Conservation (phyloP, 1,140 invertebrate species). For the Penaeus chinensis region DNA sequence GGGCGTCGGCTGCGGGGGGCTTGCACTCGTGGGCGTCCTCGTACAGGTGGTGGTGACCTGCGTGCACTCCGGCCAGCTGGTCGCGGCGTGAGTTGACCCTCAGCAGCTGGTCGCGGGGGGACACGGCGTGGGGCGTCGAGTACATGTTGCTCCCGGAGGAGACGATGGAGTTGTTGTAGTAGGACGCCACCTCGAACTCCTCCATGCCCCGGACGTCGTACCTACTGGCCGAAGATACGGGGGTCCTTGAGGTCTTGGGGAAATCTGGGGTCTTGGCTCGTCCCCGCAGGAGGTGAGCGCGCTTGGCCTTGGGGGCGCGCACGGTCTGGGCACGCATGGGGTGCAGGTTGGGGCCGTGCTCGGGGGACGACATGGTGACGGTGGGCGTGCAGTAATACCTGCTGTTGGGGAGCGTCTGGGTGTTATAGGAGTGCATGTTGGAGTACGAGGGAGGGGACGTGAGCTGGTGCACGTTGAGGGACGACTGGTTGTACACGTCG, state of each 20-base stretch:
- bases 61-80: not conserved
- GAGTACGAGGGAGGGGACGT: not conserved
- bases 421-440: not conserved
- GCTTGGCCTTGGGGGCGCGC: not conserved
- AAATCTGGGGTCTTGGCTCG: not conserved
- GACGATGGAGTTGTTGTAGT: conserved; percentile 30
- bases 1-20: not conserved
- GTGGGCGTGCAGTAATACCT: conserved; percentile 46
- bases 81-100: not conserved
- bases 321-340: conserved; percentile 1
- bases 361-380: conserved; percentile 13
- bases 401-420: conserved; percentile 29
- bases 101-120: not conserved
- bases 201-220: not conserved
- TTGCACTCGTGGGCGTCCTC: not conserved
- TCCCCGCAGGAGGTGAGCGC: not conserved
- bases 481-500: conserved; percentile 27
- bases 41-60: not conserved
- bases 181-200: conserved; percentile 22
- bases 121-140: conserved; percentile 20
- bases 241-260: not conserved
- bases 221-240: not conserved
- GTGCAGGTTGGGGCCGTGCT: conserved; percentile 10
- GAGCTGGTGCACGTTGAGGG: conserved; percentile 3
- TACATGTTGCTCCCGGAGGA: conserved; percentile 30